Evolutionary conservation across 2,797 vertebrate genomes (phyloP), one percentile per base, ranked within the genome.

Genomic region (Euthynnus affinis): DNA sequence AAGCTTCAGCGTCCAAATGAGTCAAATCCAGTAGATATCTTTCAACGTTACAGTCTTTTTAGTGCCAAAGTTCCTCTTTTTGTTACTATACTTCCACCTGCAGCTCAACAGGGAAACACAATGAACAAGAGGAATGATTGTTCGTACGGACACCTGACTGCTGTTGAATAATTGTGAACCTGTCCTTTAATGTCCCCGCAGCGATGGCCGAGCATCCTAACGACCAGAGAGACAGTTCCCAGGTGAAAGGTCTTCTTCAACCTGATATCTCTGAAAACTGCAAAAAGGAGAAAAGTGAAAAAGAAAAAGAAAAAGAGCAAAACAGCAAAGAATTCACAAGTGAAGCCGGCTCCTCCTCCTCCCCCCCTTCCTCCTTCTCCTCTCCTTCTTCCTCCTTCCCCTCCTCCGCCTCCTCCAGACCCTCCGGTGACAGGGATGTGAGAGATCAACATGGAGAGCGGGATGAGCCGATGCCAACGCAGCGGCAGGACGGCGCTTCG

Each of bases 381-480:
- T 6, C 57, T 14, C 6, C 66, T 10, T 17, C 23, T 2, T 17
- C 20, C 51, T 17, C 57, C 9, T 14, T 13, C 62, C 37, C 44
- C 6, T 5, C 60, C 37, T 34, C 1, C 25, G 12, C 65, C 22
- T 27, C 59, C 37, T 7, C 27, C 25, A 29, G 14, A 22, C 37
- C 55, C 14, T 10, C 18, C 13, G 25, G 5, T 5, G 0, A 1
- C 8, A 1, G 2, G 40, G 46, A 13, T 23, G 53, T 0, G 23
- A 0, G 9, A 1, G 5, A 5, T 2, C 0, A 1, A 15, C 15
- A 0, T 0, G 17, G 0, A 5, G 40, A 18, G 25, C 2, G 1
- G 0, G 23, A 14, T 0, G 55, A 48, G 17, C 9, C 6, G 3
- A 3, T 2, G 52, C 0, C 0, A 10, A 29, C 0, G 0, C 2